Base-by-base conservation (phyloP, 2,113 vertebrate genomes). In the Podarcis raffonei region DNA sequence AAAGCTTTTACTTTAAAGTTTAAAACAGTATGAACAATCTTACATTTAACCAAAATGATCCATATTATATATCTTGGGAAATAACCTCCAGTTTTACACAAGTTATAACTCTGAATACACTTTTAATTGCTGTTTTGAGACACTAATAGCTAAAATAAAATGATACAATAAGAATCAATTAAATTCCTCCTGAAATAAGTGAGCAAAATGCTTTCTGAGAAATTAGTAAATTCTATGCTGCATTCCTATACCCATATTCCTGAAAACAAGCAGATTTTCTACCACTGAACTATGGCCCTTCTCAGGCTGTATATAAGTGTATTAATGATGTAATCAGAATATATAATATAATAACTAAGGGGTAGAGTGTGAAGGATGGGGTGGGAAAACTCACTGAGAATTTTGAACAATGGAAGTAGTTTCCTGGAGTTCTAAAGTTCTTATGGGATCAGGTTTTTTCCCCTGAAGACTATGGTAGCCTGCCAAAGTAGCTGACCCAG, bases 1-100 rank as follows among this genome's bases (percentile, higher is more conserved):
- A 94, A 42, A 79, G 76, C 66, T 93, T 4, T 92, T 84, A 72
- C 62, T 90, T 94, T 86, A 89, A 87, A 83, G 30, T 85, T 66
- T 57, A 77, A 12, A 1, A 57, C n/a, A 75, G 23, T 35, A 74
- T 8, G 57, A 48, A 25, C 16, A 48, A 77, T 7, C 18, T 25
- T 75, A 6, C 7, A 69, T 66, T 75, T 23, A 62, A 37, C 15
- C 6, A 11, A 59, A 25, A 32, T 74, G 2, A 42, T 69, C 7
- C 20, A 72, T 27, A 15, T 37, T 66, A 82, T 25, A n/a, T 1
- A 89, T 82, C n/a, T 88, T 84, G 68, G 27, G 81, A 62, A 65
- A 82, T 66, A 84, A 92, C 23, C 9, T 30, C 42, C 11, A 12
- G 30, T 53, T 59, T 74, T 68, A 13, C 48, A 18, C 27, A 86